phyloP scores from a whole-genome alignment of 2,888 invertebrate genomes.

The Drosophila aldrichi region DNA sequence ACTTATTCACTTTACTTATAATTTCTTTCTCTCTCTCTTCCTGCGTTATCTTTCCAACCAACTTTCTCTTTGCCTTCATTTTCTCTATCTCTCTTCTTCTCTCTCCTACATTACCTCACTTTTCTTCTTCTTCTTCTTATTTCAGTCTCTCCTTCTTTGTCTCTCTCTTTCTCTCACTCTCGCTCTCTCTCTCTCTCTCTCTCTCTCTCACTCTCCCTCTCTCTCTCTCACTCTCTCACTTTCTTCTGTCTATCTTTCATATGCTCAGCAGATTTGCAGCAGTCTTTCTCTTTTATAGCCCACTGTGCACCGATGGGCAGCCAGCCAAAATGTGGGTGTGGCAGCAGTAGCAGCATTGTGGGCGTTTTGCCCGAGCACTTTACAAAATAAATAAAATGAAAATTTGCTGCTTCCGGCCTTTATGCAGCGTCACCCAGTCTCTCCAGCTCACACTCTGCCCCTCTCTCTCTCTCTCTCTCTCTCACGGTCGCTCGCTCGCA shows the following conservation, averaged over 20 bases:
- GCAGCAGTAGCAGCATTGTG: conserved; percentile 13
- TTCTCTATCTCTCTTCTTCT: not conserved
- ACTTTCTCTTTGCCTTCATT: no score
- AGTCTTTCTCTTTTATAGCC: not conserved
- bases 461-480: not conserved
- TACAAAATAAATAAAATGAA: conserved; percentile 80
- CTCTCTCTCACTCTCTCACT: not conserved
- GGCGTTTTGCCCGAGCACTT: conserved; percentile 64
- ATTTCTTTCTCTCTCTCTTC: not conserved
- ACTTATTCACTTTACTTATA: no score
- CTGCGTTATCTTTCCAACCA: not conserved
- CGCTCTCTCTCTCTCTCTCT: not conserved
- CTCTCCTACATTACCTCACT: no score
- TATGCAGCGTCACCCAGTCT: conserved; percentile 54
- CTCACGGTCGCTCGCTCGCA: not conserved
- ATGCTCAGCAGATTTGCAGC: not conserved
- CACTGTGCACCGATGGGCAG: conserved; percentile 22
- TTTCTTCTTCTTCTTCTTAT: not conserved
- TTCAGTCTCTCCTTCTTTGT: no score
- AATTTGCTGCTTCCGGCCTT: conserved; percentile 78
- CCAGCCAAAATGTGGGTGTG: conserved; percentile 6
- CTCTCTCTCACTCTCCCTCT: not conserved
- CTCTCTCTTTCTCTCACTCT: not conserved
- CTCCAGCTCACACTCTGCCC: not conserved
- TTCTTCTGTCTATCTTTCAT: not conserved